phyloP scores from a whole-genome alignment of 2,113 vertebrate genomes.

The Bos indicus region DNA sequence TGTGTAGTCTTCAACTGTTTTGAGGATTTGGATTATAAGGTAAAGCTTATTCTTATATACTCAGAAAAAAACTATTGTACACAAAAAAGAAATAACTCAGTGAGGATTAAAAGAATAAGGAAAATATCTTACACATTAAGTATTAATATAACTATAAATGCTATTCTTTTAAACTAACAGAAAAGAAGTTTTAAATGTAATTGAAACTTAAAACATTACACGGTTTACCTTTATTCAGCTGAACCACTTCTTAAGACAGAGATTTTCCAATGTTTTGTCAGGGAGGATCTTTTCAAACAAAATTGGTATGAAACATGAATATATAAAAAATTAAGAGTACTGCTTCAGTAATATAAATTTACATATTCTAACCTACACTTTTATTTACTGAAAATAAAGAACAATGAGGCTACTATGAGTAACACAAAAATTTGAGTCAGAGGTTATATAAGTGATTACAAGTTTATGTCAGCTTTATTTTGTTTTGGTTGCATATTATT shows the following conservation, averaged over 20 bases:
- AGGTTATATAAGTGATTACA: not conserved
- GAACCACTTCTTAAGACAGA: not conserved
- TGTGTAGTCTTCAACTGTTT: constrained; percentile 81
- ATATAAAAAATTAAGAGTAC: not conserved
- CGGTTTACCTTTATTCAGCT: constrained; percentile 1
- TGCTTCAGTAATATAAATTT: not conserved
- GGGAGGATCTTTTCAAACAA: not conserved
- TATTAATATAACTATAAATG: not conserved
- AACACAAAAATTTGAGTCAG: not conserved
- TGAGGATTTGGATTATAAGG: constrained; percentile 81
- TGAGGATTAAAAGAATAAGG: not conserved
- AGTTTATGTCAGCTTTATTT: not conserved
- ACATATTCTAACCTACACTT: not conserved
- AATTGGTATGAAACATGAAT: not conserved
- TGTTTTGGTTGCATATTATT: not conserved
- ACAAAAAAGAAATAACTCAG: not conserved
- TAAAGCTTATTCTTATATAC: constrained; percentile 40
- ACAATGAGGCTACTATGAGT: not conserved
- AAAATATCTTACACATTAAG: not conserved
- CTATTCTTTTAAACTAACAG: constrained; percentile 10
- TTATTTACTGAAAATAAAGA: constrained; percentile 6
- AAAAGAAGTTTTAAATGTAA: not conserved
- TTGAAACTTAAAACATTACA: not conserved
- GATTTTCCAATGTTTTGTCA: not conserved
- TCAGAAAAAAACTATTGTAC: not conserved